Percentiles rank a stretch among this genome's conserved stretches.
phyloP scores from a whole-genome alignment of 1,140 invertebrate species.

The Phenacoccus solenopsis region DNA sequence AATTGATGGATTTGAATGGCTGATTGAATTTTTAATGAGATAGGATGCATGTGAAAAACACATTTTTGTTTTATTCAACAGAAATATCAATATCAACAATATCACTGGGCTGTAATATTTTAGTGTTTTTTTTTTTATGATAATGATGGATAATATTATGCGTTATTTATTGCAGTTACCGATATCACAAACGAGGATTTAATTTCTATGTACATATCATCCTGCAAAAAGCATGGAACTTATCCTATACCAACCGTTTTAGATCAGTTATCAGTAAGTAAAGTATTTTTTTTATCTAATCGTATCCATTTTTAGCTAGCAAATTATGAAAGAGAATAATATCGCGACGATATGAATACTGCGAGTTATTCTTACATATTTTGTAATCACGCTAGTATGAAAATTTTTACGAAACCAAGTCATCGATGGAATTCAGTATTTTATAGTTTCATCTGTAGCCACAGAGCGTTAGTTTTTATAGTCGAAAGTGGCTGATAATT shows the following conservation, averaged over 20 bases:
- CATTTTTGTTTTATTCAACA: no score
- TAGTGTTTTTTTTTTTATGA: neutral
- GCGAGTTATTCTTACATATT: neutral
- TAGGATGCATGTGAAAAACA: no score
- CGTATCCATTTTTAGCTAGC: neutral
- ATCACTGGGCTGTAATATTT: no score
- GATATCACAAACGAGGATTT: constrained; percentile 27
- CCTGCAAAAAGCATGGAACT: constrained; percentile 22
- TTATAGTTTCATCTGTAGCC: no score
- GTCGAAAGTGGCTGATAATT: neutral
- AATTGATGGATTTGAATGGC: no score
- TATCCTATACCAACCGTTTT: constrained; percentile 37
- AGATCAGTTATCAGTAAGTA: constrained; percentile 52
- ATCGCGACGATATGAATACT: neutral
- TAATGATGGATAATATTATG: neutral
- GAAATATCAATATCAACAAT: no score
- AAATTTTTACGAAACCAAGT: no score
- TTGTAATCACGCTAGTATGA: neutral
- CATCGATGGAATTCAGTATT: no score
- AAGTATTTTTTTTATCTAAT: neutral
- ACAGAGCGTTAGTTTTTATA: neutral
- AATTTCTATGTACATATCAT: constrained; percentile 19
- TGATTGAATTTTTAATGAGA: no score
- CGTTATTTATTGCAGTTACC: constrained; percentile 23
- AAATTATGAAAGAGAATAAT: no score